A percentile compares a stretch with the other conserved stretches of the same genome.
Evolutionary conservation across 1,140 invertebrate genomes (phyloP).

Genomic region (Drosophila funebris): DNA sequence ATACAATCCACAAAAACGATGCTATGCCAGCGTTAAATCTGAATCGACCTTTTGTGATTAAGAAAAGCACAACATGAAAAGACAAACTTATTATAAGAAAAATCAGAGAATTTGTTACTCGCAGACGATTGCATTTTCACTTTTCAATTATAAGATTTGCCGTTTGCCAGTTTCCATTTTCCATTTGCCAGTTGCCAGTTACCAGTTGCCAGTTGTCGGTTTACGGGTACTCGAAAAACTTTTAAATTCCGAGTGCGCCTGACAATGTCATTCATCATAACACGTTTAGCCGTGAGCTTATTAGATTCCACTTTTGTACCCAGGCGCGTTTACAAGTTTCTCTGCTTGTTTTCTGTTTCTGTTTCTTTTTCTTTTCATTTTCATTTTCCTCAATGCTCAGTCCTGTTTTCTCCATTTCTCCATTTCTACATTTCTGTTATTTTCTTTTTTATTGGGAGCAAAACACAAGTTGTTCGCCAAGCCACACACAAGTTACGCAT

Average conservation of each 20-base stretch:
- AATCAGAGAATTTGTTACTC: conserved; percentile 5
- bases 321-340: conserved; percentile 77
- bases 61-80: neutral
- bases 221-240: conserved; percentile 34
- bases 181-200: neutral
- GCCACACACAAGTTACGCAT: conserved; percentile 58
- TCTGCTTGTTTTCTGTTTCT: conserved; percentile 54
- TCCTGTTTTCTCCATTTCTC: neutral
- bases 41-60: neutral
- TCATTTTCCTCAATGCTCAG: neutral
- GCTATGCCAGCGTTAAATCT: neutral
- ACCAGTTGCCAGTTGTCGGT: neutral
- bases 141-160: conserved; percentile 75
- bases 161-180: no score
- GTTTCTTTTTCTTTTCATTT: conserved; percentile 9
- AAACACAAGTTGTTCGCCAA: conserved; percentile 50
- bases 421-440: neutral
- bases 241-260: conserved; percentile 74
- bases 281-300: conserved; percentile 81
- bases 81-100: neutral
- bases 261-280: conserved; percentile 82
- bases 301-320: conserved; percentile 81
- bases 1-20: no score
- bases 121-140: conserved; percentile 40
- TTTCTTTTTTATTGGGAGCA: conserved; percentile 47